Conservation (phyloP, 2,888 invertebrate species). For the Caenorhabditis wallacei region DNA sequence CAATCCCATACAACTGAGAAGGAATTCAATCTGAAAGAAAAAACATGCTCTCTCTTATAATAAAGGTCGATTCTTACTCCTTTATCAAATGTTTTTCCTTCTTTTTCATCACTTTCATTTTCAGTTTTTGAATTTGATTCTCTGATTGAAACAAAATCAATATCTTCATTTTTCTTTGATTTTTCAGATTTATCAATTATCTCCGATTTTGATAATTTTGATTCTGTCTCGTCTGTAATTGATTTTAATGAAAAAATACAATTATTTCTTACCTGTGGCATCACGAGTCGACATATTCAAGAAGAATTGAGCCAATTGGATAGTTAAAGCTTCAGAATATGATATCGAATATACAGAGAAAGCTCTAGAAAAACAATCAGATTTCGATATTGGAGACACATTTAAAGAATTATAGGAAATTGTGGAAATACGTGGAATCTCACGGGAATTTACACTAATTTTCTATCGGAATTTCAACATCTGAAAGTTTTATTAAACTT, state of each 20-base stretch:
- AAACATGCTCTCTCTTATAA: not conserved
- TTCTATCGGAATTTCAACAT: too few species aligned
- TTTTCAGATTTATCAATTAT: too few species aligned
- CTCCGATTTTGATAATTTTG: not conserved
- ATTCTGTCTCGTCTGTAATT: not conserved
- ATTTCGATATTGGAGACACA: not conserved
- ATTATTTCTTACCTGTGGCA: not conserved
- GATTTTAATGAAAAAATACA: not conserved
- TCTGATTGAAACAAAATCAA: not conserved
- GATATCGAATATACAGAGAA: constrained; percentile 3
- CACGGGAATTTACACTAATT: not conserved
- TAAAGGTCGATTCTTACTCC: not conserved
- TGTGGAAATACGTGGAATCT: not conserved
- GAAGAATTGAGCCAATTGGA: not conserved
- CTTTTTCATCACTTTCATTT: not conserved
- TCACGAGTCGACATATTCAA: not conserved
- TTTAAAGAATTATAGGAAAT: not conserved
- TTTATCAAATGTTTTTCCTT: constrained; percentile 10
- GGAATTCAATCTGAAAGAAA: constrained; percentile 40
- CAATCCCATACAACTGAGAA: constrained; percentile 59
- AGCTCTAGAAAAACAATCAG: not conserved
- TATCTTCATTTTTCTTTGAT: not conserved
- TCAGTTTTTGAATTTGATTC: not conserved
- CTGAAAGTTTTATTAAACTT: too few species aligned
- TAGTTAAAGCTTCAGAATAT: constrained; percentile 6